Conservation (phyloP, 2,797 vertebrate species). For the Chaetodon trifasciatus region DNA sequence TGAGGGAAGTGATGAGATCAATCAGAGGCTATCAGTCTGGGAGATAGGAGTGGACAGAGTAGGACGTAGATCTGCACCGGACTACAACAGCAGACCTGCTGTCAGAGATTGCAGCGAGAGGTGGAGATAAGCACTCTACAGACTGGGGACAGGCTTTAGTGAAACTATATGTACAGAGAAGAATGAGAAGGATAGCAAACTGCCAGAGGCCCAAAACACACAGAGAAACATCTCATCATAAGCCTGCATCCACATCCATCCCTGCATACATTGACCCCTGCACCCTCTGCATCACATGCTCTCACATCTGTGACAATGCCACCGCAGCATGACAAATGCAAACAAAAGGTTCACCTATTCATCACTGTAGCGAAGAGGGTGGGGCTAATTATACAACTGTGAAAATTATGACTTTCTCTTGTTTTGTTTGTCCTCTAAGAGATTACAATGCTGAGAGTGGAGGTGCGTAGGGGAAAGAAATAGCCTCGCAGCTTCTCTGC, state of each 20-base stretch:
- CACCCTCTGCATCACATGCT: slow-evolving; percentile 62
- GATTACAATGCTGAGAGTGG: slow-evolving; percentile 69
- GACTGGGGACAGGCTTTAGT: slow-evolving; percentile 17
- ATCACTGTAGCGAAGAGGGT: slow-evolving; percentile 80
- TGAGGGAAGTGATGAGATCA: slow-evolving; percentile 80
- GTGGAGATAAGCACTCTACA: slow-evolving; percentile 64
- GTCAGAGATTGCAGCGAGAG: slow-evolving; percentile 66
- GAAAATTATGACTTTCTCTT: slow-evolving; percentile 80
- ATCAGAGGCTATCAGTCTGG: slow-evolving; percentile 80
- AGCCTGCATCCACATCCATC: slow-evolving; percentile 62
- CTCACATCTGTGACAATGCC: slow-evolving; percentile 82
- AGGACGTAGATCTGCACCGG: slow-evolving; percentile 67
- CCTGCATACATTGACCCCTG: slow-evolving; percentile 66
- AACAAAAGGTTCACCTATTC: slow-evolving; percentile 88
- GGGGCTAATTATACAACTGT: slow-evolving; percentile 83
- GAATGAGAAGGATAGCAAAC: slow-evolving; percentile 30
- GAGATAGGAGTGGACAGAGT: slow-evolving; percentile 79
- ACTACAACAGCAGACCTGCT: slow-evolving; percentile 64
- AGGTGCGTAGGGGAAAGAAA: slow-evolving; percentile 42
- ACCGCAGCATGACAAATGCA: slow-evolving; percentile 86
- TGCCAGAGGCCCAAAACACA: slow-evolving; percentile 33
- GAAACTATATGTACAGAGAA: slow-evolving; percentile 52
- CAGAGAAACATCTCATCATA: slow-evolving; percentile 51
- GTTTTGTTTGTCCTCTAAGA: slow-evolving; percentile 84
- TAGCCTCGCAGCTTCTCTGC: slow-evolving; percentile 60